These are phyloP conservation scores for Leucophenga varia DNA, from an alignment of 1,140 invertebrate genomes.

Conservation along the genomic window DNA sequence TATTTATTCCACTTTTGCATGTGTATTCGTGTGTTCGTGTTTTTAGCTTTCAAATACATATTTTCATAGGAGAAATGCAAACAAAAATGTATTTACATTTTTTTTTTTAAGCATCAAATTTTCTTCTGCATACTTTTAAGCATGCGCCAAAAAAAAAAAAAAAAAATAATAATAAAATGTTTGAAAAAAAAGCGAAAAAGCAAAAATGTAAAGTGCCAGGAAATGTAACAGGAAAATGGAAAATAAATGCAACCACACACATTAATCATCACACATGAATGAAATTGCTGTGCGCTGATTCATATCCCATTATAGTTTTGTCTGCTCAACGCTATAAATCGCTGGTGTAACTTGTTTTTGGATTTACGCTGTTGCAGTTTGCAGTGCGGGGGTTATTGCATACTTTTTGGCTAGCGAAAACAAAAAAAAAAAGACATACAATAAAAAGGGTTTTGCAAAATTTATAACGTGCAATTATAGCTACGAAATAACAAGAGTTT, in stretches of 20 bases:
- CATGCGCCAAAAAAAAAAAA: too few species aligned
- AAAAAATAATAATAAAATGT: too few species aligned
- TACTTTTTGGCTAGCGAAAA: background rate
- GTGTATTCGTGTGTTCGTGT: too few species aligned
- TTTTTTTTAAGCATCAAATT: too few species aligned
- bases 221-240: conserved; percentile 12
- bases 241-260: conserved; percentile 37
- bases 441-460: conserved; percentile 36
- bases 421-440: too few species aligned
- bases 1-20: too few species aligned
- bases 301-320: conserved; percentile 49
- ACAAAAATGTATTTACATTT: too few species aligned
- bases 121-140: too few species aligned
- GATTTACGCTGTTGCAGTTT: conserved; percentile 6
- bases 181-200: too few species aligned
- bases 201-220: background rate
- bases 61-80: too few species aligned
- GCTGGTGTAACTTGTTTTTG: conserved; percentile 22
- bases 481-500: conserved; percentile 45
- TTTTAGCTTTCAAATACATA: too few species aligned
- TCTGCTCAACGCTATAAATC: conserved; percentile 3
- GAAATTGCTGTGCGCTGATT: conserved; percentile 24
- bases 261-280: conserved; percentile 34
- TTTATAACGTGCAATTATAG: conserved; percentile 52
- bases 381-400: background rate